Conservation (phyloP, 2,888 invertebrate genomes). For the Eupithecia centaureata region DNA sequence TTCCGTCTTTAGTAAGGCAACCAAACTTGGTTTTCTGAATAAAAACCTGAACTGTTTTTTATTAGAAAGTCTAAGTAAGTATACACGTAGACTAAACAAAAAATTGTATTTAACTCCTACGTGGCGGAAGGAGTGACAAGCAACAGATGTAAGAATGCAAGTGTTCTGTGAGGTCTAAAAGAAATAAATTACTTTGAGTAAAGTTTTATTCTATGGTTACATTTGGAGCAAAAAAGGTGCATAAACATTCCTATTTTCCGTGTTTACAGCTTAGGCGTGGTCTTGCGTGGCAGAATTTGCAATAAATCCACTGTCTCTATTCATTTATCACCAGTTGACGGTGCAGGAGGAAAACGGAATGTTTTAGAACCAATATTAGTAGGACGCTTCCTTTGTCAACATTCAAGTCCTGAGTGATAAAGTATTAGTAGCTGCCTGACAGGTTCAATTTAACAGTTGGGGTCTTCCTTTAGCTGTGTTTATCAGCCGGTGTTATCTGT, state of each 20-base stretch:
- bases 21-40: too few relatives aligned
- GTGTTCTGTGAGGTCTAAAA: too few relatives aligned
- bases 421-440: constrained; percentile 12
- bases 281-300: constrained; percentile 16
- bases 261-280: constrained; percentile 14
- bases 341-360: constrained; percentile 26
- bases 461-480: not conserved
- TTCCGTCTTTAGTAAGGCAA: too few relatives aligned
- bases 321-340: constrained; percentile 32
- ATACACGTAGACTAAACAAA: too few relatives aligned
- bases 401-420: constrained; percentile 20
- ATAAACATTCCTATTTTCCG: constrained; percentile 10
- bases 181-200: too few relatives aligned
- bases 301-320: constrained; percentile 28
- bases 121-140: too few relatives aligned
- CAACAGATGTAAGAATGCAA: too few relatives aligned
- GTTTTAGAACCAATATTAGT: constrained; percentile 33
- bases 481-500: constrained; percentile 2
- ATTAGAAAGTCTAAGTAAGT: too few relatives aligned
- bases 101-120: too few relatives aligned
- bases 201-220: too few relatives aligned
- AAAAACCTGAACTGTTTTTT: too few relatives aligned
- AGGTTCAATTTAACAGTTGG: constrained; percentile 6
- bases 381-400: constrained; percentile 26
- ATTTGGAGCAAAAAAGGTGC: constrained; percentile 18